Evolutionary conservation across 2,888 invertebrate genomes (phyloP).

Genomic region (Nysson spinosus): DNA sequence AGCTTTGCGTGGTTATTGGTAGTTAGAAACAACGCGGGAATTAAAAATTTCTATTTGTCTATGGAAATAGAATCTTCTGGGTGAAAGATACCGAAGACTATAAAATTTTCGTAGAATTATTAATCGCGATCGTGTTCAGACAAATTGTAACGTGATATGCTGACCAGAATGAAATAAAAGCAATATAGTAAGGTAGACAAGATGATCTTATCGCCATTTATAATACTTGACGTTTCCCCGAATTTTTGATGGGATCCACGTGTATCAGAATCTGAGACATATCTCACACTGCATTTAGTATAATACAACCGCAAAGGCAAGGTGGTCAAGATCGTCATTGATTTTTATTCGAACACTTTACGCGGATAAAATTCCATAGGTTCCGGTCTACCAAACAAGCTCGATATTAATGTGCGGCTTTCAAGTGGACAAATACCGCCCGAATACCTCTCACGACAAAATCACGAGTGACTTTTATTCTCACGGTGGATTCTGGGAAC

Average conservation of each 20-base stretch:
- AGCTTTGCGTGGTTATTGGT: slow-evolving; percentile 9
- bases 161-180: slow-evolving; percentile 18
- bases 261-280: slow-evolving; percentile 30
- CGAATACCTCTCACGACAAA: not conserved
- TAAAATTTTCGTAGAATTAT: slow-evolving; percentile 15
- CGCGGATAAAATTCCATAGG: slow-evolving; percentile 42
- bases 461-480: not conserved
- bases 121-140: slow-evolving; percentile 45
- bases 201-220: not conserved
- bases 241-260: slow-evolving; percentile 10
- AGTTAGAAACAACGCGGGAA: too few species aligned
- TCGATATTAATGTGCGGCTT: slow-evolving; percentile 43
- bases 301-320: slow-evolving; percentile 23
- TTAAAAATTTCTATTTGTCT: too few species aligned
- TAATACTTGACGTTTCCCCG: slow-evolving; percentile 32
- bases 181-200: slow-evolving; percentile 23
- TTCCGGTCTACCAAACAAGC: slow-evolving; percentile 44
- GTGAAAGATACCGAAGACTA: too few species aligned
- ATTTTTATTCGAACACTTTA: slow-evolving; percentile 35
- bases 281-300: too few species aligned
- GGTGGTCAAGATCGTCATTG: slow-evolving; percentile 36
- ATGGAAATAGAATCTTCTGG: too few species aligned
- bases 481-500: slow-evolving; percentile 23
- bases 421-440: not conserved
- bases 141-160: slow-evolving; percentile 31